Conservation (phyloP, 2,797 vertebrate species). For the Sebastes elongatus region DNA sequence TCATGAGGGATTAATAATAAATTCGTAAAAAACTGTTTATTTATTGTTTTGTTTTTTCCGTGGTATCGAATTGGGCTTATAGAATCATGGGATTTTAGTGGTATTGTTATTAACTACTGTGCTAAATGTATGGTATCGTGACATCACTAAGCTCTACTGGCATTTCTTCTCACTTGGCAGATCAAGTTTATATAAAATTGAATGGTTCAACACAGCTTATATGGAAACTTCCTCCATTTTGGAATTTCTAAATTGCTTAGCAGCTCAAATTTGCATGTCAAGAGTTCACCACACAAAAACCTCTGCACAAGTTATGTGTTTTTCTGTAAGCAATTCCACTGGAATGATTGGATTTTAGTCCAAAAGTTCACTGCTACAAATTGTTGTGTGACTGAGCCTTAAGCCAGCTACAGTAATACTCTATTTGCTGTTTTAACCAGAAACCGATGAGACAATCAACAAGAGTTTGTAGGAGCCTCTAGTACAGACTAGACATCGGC, state of each 20-base stretch:
- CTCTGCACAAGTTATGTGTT: neutral
- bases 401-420: neutral
- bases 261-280: neutral
- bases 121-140: too few species aligned
- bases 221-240: neutral
- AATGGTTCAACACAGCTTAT: neutral
- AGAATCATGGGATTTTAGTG: too few species aligned
- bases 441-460: neutral
- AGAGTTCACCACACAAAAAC: neutral
- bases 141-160: neutral
- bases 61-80: too few species aligned
- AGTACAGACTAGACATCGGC: neutral
- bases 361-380: neutral
- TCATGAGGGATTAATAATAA: neutral
- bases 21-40: neutral
- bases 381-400: neutral
- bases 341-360: neutral
- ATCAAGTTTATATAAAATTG: neutral
- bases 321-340: neutral
- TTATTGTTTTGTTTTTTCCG: neutral
- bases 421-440: neutral
- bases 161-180: neutral
- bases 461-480: neutral
- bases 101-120: too few species aligned
- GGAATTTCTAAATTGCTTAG: neutral